Percentiles rank a stretch among this genome's conserved stretches.
These are phyloP conservation scores for Strigamia transsilvanica DNA, from an alignment of 2,888 invertebrate genomes.

Conservation along the genomic window DNA sequence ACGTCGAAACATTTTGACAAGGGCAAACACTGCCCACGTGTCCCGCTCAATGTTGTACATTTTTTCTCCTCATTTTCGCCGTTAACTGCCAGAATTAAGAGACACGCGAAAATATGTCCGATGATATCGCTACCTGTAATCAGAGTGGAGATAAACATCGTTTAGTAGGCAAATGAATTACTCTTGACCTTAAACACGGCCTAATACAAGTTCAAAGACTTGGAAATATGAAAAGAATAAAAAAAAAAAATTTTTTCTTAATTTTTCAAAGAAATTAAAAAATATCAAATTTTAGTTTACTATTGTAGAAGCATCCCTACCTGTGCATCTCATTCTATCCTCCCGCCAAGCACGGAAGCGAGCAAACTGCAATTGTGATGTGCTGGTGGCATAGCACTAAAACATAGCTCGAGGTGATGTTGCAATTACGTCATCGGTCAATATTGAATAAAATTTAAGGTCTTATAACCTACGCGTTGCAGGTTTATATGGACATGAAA, in stretches of 20 bases:
- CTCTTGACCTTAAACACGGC: slow-evolving; percentile 7
- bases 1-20: slow-evolving; percentile 33
- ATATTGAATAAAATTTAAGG: slow-evolving; percentile 28
- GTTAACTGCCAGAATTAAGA: background rate
- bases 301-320: background rate
- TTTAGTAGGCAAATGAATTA: background rate
- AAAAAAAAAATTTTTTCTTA: too few species aligned
- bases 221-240: background rate
- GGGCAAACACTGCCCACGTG: slow-evolving; percentile 21
- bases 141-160: slow-evolving; percentile 27
- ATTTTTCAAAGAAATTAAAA: too few species aligned
- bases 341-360: background rate
- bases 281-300: too few species aligned
- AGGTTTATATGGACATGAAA: background rate
- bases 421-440: slow-evolving; percentile 16
- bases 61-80: background rate
- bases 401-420: slow-evolving; percentile 14
- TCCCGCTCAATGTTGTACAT: background rate
- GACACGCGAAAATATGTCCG: background rate
- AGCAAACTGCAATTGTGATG: background rate
- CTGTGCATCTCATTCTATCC: slow-evolving; percentile 28
- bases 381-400: background rate
- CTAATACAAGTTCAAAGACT: slow-evolving; percentile 12
- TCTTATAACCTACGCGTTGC: background rate
- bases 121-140: background rate